Evolutionary conservation across 2,797 vertebrate species (phyloP).

Genomic region (Pipistrellus nathusii): DNA sequence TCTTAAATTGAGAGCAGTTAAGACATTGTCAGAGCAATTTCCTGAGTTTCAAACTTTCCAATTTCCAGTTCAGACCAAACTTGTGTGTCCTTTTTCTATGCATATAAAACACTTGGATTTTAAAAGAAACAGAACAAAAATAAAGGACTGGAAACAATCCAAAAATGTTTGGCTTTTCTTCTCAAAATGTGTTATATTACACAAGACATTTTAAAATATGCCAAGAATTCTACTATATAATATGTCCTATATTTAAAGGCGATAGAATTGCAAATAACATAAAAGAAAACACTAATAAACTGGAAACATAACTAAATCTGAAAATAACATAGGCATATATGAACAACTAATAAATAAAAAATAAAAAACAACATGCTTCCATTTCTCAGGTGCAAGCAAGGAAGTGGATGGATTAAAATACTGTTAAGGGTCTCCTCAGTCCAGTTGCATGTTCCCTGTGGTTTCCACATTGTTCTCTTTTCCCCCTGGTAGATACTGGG

Average conservation of each 20-base stretch:
- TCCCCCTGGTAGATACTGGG: not conserved
- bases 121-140: constrained; percentile 65
- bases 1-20: constrained; percentile 72
- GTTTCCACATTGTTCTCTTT: constrained; percentile 9
- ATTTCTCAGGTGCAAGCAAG: not conserved
- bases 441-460: not conserved
- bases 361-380: constrained; percentile 13
- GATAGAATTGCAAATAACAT: constrained; percentile 3
- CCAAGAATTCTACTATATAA: constrained; percentile 26
- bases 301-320: constrained; percentile 27
- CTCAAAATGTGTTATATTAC: constrained; percentile 31
- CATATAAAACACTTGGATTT: constrained; percentile 65
- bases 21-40: constrained; percentile 76
- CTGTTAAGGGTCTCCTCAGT: not conserved
- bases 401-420: not conserved
- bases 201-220: not conserved
- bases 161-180: constrained; percentile 57
- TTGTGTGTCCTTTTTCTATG: constrained; percentile 59
- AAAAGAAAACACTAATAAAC: constrained; percentile 58
- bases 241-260: constrained; percentile 31
- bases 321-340: constrained; percentile 45
- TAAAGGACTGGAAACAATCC: constrained; percentile 51
- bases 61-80: constrained; percentile 70
- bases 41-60: constrained; percentile 71
- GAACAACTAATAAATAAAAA: constrained; percentile 30